Percentiles rank a stretch among this genome's conserved stretches.
Conservation (phyloP, 2,888 invertebrate species). For the Saturnia pavonia region DNA sequence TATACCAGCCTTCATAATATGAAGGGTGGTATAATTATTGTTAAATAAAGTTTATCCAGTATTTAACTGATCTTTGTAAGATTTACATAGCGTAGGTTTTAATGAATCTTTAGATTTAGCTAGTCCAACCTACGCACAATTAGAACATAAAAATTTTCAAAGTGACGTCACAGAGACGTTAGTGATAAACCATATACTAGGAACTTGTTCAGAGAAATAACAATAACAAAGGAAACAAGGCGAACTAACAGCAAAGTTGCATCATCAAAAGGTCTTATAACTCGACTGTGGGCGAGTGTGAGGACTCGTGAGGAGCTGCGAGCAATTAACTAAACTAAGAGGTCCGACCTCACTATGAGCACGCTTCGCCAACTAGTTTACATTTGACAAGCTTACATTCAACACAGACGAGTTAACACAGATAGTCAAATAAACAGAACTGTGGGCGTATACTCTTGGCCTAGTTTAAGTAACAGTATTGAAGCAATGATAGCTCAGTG, state of each 20-base stretch:
- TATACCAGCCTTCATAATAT: too few species aligned
- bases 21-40: too few species aligned
- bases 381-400: conserved; percentile 29
- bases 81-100: too few species aligned
- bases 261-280: conserved; percentile 10
- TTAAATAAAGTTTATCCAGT: too few species aligned
- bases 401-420: not conserved
- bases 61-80: too few species aligned
- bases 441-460: not conserved
- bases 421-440: not conserved
- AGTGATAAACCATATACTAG: not conserved
- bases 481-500: too few species aligned
- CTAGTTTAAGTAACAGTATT: not conserved
- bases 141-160: not conserved
- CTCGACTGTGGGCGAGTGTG: conserved; percentile 8
- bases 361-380: conserved; percentile 27
- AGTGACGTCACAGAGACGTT: not conserved
- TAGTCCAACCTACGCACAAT: not conserved
- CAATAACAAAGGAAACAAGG: conserved; percentile 5
- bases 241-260: conserved; percentile 12
- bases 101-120: not conserved
- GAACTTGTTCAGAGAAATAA: not conserved
- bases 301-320: conserved; percentile 13
- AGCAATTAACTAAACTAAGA: conserved; percentile 22
- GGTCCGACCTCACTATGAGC: conserved; percentile 8